A percentile compares a stretch with the other conserved stretches of the same genome.
These are phyloP conservation scores for Diachasmimorpha longicaudata DNA, from an alignment of 1,140 invertebrate species.

Conservation along the genomic window DNA sequence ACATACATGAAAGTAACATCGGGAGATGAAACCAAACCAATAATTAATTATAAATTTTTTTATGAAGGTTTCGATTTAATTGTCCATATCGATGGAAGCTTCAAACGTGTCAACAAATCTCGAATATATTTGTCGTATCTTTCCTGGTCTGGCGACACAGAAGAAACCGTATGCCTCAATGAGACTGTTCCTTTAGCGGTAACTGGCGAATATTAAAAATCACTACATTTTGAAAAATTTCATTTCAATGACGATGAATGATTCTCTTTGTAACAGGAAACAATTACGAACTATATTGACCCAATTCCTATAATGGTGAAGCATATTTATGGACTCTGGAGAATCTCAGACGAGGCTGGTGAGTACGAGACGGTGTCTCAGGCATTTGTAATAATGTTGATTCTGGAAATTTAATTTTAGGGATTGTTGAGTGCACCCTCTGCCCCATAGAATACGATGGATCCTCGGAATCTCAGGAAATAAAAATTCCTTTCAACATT, in stretches of 20 bases:
- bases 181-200: constrained; percentile 14
- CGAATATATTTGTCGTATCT: not conserved
- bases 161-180: constrained; percentile 5
- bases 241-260: not conserved
- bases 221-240: not conserved
- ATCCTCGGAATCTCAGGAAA: constrained; percentile 24
- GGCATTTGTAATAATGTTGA: not conserved
- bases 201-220: not conserved
- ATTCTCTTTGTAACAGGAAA: constrained; percentile 33
- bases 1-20: too few species aligned
- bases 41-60: not conserved
- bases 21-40: too few species aligned
- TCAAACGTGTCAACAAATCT: constrained; percentile 31
- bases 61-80: constrained; percentile 25
- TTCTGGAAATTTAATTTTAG: constrained; percentile 3
- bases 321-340: constrained; percentile 30
- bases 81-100: constrained; percentile 33
- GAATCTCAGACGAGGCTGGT: constrained; percentile 5
- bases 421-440: constrained; percentile 21
- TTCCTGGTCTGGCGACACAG: not conserved
- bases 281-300: constrained; percentile 38
- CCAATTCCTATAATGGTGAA: constrained; percentile 42
- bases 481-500: constrained; percentile 51
- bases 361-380: not conserved
- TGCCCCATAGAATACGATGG: constrained; percentile 38